phyloP scores from a whole-genome alignment of 2,888 invertebrate genomes.

The Celastrina argiolus region DNA sequence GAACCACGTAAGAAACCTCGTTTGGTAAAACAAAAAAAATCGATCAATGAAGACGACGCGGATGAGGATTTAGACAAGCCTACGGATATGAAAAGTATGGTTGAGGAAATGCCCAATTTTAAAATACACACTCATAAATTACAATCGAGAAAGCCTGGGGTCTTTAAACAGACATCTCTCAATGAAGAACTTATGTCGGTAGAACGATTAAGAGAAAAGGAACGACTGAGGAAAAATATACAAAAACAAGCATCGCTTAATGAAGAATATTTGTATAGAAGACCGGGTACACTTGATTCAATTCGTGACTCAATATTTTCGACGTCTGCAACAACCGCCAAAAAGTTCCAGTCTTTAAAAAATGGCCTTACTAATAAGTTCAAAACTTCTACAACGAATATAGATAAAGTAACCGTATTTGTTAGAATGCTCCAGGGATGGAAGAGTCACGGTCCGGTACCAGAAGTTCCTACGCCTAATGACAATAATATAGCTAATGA shows the following conservation, averaged over 20 bases:
- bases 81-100: constrained; percentile 83
- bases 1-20: constrained; percentile 83
- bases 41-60: constrained; percentile 85
- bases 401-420: constrained; percentile 90
- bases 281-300: constrained; percentile 81
- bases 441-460: constrained; percentile 79
- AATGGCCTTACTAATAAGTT: constrained; percentile 90
- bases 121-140: constrained; percentile 71
- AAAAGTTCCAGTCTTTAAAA: constrained; percentile 86
- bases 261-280: constrained; percentile 87
- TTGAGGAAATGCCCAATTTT: constrained; percentile 82
- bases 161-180: constrained; percentile 89
- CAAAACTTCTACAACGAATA: constrained; percentile 88
- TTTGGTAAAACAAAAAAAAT: constrained; percentile 91
- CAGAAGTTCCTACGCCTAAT: constrained; percentile 64
- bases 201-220: constrained; percentile 90
- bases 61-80: constrained; percentile 81
- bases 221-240: constrained; percentile 87
- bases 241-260: constrained; percentile 93
- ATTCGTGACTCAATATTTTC: constrained; percentile 86
- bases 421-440: constrained; percentile 91
- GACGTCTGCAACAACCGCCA: constrained; percentile 83
- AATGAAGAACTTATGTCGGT: constrained; percentile 94
- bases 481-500: constrained; percentile 67
- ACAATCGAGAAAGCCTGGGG: constrained; percentile 76